Evolutionary conservation across 2,888 invertebrate genomes (phyloP).

Genomic region (Chirona hameri): DNA sequence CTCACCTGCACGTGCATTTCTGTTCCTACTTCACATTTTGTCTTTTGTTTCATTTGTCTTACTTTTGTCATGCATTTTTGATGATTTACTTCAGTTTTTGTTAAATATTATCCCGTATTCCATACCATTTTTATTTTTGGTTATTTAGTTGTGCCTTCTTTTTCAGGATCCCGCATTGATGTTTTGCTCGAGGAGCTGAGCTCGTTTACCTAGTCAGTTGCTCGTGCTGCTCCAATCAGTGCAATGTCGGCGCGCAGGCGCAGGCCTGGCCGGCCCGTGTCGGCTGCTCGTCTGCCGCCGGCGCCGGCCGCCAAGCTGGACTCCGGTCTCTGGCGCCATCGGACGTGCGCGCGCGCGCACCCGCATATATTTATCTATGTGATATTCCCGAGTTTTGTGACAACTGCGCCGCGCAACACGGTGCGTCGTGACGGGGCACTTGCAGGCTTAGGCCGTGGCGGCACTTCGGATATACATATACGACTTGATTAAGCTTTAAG

Average conservation of each 20-base stretch:
- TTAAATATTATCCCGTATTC: too few relatives aligned
- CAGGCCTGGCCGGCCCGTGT: not conserved
- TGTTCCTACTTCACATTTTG: not conserved
- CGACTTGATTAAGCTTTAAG: not conserved
- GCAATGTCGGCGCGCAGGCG: not conserved
- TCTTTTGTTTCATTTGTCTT: not conserved
- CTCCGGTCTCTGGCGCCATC: not conserved
- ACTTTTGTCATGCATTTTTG: not conserved
- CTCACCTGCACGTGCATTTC: not conserved
- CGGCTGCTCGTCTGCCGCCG: not conserved
- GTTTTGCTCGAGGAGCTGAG: conserved; percentile 9
- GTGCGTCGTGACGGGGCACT: not conserved
- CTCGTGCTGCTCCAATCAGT: not conserved
- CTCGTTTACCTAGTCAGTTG: conserved; percentile 13
- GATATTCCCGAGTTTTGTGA: not conserved
- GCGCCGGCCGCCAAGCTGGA: not conserved
- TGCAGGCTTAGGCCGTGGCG: not conserved
- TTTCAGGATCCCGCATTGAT: conserved; percentile 3
- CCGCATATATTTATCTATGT: conserved; percentile 5
- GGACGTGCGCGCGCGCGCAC: not conserved
- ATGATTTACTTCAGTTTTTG: not conserved
- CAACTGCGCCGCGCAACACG: not conserved
- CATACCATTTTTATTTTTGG: not conserved
- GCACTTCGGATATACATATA: not conserved
- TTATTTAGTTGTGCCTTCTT: conserved; percentile 5